A percentile compares a stretch with the other conserved stretches of the same genome.
These are phyloP conservation scores for Microctonus hyperodae DNA, from an alignment of 2,888 invertebrate species.

Conservation along the genomic window DNA sequence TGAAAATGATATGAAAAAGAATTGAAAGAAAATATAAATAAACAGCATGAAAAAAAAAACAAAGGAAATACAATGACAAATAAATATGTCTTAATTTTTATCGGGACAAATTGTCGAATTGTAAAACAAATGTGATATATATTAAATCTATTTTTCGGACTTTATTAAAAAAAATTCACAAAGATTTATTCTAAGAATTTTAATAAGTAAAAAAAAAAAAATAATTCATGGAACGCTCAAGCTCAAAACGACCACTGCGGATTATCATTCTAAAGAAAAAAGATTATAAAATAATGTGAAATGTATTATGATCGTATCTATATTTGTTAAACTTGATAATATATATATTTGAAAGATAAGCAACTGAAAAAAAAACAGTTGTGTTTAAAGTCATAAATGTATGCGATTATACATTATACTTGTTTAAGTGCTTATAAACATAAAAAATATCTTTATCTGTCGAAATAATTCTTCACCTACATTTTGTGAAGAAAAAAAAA, in stretches of 20 bases:
- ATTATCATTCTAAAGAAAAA: neutral
- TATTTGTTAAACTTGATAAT: neutral
- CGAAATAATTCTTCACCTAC: neutral
- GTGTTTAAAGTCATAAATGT: neutral
- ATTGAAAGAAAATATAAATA: slow-evolving; percentile 7
- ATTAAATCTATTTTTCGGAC: too few relatives aligned
- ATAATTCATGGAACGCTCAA: neutral
- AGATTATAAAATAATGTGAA: neutral
- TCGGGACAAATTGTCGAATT: too few relatives aligned
- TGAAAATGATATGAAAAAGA: neutral
- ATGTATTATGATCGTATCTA: neutral
- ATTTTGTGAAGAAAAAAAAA: neutral
- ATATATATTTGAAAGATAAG: neutral
- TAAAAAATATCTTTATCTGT: neutral
- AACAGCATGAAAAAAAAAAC: slow-evolving; percentile 19
- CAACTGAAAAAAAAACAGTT: neutral
- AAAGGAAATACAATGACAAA: too few relatives aligned
- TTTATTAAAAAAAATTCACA: too few relatives aligned
- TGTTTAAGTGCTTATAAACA: neutral
- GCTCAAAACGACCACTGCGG: neutral
- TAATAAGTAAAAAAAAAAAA: slow-evolving; percentile 22
- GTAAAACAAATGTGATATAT: too few relatives aligned
- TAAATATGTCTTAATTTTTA: too few relatives aligned
- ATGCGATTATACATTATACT: neutral
- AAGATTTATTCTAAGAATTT: slow-evolving; percentile 12